A percentile compares a stretch with the other conserved stretches of the same genome.
Evolutionary conservation across 2,797 vertebrate species (phyloP).

Genomic region (Poeciliopsis presidionis): DNA sequence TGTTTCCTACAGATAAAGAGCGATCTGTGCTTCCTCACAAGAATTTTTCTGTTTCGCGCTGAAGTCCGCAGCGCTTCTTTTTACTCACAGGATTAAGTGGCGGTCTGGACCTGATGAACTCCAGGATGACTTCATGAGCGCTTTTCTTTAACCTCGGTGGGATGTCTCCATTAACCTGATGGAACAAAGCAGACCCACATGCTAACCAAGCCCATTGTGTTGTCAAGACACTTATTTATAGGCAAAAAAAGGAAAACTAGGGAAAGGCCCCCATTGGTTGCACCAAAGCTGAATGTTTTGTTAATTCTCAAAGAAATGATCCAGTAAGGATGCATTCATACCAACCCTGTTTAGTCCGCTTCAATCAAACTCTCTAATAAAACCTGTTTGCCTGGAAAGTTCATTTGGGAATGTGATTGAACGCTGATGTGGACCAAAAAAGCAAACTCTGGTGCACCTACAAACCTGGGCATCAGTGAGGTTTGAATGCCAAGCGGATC

Average conservation of each 20-base stretch:
- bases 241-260: neutral
- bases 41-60: neutral
- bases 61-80: neutral
- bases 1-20: conserved; percentile 1
- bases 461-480: too few relatives aligned
- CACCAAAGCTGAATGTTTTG: neutral
- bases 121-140: conserved; percentile 95
- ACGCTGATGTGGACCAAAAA: too few relatives aligned
- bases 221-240: neutral
- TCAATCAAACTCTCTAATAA: too few relatives aligned
- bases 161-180: conserved; percentile 91
- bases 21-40: conserved; percentile 8
- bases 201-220: neutral
- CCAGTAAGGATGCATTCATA: neutral
- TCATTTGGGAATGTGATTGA: too few relatives aligned
- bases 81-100: conserved; percentile 92
- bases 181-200: neutral
- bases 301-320: neutral
- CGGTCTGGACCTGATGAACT: conserved; percentile 95
- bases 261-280: neutral
- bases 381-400: too few relatives aligned
- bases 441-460: too few relatives aligned
- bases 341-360: too few relatives aligned
- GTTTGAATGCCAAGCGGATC: too few relatives aligned
- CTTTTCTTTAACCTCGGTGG: conserved; percentile 94